Evolutionary conservation across 1,140 invertebrate species (phyloP), one percentile per base, ranked within the genome.

Genomic region (Drosophila subobscura): DNA sequence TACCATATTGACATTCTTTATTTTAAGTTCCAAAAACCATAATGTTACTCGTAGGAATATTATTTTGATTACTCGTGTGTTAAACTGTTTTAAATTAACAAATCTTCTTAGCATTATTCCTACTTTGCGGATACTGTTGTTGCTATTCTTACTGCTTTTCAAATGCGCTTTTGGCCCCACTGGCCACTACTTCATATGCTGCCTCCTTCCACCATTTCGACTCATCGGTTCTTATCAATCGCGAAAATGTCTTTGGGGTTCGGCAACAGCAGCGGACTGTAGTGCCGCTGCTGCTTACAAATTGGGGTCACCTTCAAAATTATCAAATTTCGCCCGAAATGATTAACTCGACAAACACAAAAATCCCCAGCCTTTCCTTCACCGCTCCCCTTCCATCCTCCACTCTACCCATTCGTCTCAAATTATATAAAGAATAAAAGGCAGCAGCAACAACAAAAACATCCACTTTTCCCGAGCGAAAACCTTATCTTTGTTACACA

Each of bases 291-390:
- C 47, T 73, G 73, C 56, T 70, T 61, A 65, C 64, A 59, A 76
- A 88, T 83, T 71, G 78, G 60, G 83, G 83, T 86, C 83, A 86
- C 83, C 83, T 86, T 86, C 83, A 88, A 80, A 68, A 86, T 86
- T 86, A 86, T 86, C 83, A 86, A 86, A 88, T 88, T 86, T 86
- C 83, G 54, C 60, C 83, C 83, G 83, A 86, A 86, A 86, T 86
- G 83, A 86, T 86, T 86, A 86, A 86, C 83, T 81, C 83, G 71
- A 46, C 83, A 78, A 88, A 88, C 75, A 88, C 63, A 59, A 73
- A 76, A 83, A 66, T 65, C 67, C 45, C 57, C 50, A 56, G 51
- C 55, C 59, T 54, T 50, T 22, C 27, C 50, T 20, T 10, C 33
- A 49, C 51, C 25, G 12, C 41, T 8, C 16, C 20, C 50, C 16